These are phyloP conservation scores for Dicyrtomina minuta DNA, from an alignment of 2,888 invertebrate genomes.

Conservation along the genomic window DNA sequence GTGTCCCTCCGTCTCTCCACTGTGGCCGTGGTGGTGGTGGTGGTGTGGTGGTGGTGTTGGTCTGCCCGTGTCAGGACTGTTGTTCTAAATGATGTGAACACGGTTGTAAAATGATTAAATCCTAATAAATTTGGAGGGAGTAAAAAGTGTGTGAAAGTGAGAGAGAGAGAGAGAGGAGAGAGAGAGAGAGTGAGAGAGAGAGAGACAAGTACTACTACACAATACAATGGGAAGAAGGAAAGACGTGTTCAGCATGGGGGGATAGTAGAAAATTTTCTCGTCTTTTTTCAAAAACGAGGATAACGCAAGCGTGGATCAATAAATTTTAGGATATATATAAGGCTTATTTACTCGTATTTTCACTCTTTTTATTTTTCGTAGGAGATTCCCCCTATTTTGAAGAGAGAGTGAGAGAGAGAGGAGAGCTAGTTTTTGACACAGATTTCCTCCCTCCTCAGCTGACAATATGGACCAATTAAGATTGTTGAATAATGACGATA, in stretches of 20 bases:
- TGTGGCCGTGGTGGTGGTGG: background rate
- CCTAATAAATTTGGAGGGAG: slow-evolving; percentile 8
- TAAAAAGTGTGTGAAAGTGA: background rate
- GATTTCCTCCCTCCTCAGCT: background rate
- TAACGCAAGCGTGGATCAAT: slow-evolving; percentile 35
- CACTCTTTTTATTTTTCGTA: slow-evolving; percentile 14
- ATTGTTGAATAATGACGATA: too few species aligned
- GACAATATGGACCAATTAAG: background rate
- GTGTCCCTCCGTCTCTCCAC: slow-evolving; percentile 10
- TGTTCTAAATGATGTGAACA: too few species aligned
- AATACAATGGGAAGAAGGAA: slow-evolving; percentile 1
- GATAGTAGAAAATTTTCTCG: slow-evolving; percentile 16
- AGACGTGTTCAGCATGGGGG: background rate
- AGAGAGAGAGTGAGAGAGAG: background rate
- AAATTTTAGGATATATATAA: slow-evolving; percentile 9
- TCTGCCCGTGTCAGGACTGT: too few species aligned
- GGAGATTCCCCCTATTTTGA: background rate
- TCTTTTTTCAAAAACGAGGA: slow-evolving; percentile 24
- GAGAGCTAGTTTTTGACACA: slow-evolving; percentile 8
- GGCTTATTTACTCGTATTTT: slow-evolving; percentile 13
- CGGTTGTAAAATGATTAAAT: too few species aligned
- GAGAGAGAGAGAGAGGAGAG: background rate
- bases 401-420: too few species aligned
- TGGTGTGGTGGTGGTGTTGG: too few species aligned
- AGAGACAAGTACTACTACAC: background rate